phyloP scores from a whole-genome alignment of 2,113 vertebrate species.

The Felis chaus region DNA sequence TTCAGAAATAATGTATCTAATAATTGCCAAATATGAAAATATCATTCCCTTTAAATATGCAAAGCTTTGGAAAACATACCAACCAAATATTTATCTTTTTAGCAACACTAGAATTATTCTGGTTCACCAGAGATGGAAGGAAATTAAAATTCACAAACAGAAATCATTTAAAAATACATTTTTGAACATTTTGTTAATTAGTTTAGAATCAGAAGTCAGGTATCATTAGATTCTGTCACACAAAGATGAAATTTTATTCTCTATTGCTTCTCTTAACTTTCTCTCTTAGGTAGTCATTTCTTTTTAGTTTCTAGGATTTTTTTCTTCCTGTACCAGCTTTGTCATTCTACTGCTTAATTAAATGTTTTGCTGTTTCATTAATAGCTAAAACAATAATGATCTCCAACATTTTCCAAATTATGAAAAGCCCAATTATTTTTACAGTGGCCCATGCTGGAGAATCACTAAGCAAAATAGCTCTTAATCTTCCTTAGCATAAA shows the following conservation, averaged over 20 bases:
- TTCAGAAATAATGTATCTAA: neutral
- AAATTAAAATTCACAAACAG: neutral
- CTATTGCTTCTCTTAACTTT: neutral
- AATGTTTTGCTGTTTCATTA: constrained; percentile 2
- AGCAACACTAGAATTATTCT: neutral
- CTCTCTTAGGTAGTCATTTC: neutral
- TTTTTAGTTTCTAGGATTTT: neutral
- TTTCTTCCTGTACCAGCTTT: neutral
- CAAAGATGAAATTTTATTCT: neutral
- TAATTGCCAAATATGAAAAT: neutral
- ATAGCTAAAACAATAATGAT: neutral
- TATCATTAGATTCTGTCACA: neutral
- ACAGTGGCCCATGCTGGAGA: neutral
- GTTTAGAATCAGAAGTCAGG: neutral
- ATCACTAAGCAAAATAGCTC: neutral
- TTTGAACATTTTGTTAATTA: neutral
- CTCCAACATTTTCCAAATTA: neutral
- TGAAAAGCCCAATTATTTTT: neutral
- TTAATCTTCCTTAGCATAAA: neutral
- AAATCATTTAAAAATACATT: neutral
- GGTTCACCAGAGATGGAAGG: neutral
- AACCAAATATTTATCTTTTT: neutral
- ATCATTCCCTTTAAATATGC: neutral
- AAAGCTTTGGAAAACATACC: neutral
- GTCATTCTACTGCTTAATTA: neutral